Percentiles rank a stretch among this genome's conserved stretches.
phyloP scores from a whole-genome alignment of 2,113 vertebrate species.

The Mormyrus lacerda region DNA sequence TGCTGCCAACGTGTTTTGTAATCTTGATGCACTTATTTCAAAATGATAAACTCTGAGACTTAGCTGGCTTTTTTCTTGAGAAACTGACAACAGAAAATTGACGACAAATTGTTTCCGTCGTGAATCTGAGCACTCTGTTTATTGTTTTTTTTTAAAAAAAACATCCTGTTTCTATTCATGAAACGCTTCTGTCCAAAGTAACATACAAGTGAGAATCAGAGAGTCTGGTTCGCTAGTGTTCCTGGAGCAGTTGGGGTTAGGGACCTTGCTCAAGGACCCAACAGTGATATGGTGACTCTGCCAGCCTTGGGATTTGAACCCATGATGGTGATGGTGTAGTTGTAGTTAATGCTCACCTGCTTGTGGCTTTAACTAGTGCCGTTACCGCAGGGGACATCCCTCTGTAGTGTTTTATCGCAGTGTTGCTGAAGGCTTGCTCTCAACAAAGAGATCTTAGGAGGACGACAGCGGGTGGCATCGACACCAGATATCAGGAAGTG shows the following conservation, averaged over 20 bases:
- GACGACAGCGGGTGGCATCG: neutral
- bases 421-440: neutral
- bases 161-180: neutral
- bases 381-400: neutral
- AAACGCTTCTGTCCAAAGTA: neutral
- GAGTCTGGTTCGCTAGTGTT: neutral
- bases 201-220: neutral
- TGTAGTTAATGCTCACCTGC: neutral
- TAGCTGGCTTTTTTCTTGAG: neutral
- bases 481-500: neutral
- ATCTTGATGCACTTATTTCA: neutral
- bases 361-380: neutral
- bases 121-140: neutral
- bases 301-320: neutral
- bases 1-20: neutral
- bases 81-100: neutral
- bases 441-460: neutral
- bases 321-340: neutral
- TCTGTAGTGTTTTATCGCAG: neutral
- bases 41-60: neutral
- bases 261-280: neutral
- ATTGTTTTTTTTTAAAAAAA: neutral
- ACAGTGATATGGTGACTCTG: neutral
- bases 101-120: neutral
- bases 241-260: neutral